Conservation (phyloP, 2,113 vertebrate genomes). For the Sinocyclocheilus anshuiensis region DNA sequence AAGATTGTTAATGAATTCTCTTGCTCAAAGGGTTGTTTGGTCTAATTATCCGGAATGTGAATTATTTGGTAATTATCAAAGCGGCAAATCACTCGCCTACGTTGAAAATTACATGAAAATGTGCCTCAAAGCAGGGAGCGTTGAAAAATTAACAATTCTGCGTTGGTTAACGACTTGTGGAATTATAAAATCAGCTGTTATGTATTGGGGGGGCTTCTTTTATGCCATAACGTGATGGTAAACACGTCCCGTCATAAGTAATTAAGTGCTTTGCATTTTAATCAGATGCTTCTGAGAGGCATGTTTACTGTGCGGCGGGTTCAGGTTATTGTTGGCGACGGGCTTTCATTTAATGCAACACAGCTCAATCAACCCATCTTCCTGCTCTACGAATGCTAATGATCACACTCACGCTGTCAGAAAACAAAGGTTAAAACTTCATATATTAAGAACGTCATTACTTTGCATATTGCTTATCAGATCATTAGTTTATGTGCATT, state of each 20-base stretch:
- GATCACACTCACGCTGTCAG: background rate
- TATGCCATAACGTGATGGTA: background rate
- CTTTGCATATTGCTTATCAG: background rate
- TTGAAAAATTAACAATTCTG: constrained; percentile 27
- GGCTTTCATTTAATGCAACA: constrained; percentile 11
- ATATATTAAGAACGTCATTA: background rate
- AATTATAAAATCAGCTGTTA: constrained; percentile 30
- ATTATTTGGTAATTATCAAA: constrained; percentile 54
- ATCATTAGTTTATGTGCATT: constrained; percentile 4
- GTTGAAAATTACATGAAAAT: constrained; percentile 28
- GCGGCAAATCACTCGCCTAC: constrained; percentile 29
- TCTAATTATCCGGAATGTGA: constrained; percentile 46
- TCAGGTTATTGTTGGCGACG: background rate
- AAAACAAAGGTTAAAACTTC: background rate
- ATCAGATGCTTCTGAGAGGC: constrained; percentile 21
- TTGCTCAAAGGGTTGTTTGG: constrained; percentile 27
- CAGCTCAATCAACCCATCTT: constrained; percentile 21
- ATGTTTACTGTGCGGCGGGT: background rate
- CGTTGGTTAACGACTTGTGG: constrained; percentile 14
- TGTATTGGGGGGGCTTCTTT: background rate
- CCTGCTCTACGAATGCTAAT: constrained; percentile 3
- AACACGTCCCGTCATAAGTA: constrained; percentile 31
- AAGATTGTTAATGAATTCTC: constrained; percentile 24
- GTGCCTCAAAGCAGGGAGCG: constrained; percentile 18
- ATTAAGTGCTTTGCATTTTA: constrained; percentile 31